These are phyloP conservation scores for Clamator glandarius DNA, from an alignment of 2,797 vertebrate species.

Conservation along the genomic window DNA sequence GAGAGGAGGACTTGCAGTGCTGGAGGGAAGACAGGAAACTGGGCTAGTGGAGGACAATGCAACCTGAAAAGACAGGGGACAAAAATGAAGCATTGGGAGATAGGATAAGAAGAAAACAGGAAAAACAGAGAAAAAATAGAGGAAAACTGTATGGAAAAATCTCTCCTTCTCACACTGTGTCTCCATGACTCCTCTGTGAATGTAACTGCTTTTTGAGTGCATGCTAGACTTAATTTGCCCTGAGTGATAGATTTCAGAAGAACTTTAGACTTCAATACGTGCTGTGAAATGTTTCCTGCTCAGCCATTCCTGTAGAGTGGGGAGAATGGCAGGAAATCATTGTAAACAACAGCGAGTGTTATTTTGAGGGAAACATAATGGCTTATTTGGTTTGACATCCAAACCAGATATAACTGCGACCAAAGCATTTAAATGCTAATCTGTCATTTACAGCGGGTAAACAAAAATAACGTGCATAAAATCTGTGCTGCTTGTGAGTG, in stretches of 20 bases:
- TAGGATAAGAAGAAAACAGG: not conserved
- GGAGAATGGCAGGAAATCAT: conserved; percentile 53
- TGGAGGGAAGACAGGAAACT: not conserved
- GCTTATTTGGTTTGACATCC: conserved; percentile 62
- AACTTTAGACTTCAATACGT: conserved; percentile 38
- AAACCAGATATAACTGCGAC: conserved; percentile 46
- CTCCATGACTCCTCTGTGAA: not conserved
- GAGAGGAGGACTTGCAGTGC: not conserved
- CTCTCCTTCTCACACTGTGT: not conserved
- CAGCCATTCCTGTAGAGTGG: not conserved
- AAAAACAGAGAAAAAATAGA: not conserved
- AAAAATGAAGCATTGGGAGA: not conserved
- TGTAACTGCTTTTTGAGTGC: not conserved
- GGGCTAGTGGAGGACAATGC: not conserved
- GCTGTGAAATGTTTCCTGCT: conserved; percentile 45
- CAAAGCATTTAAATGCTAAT: conserved; percentile 68
- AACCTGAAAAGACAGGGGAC: not conserved
- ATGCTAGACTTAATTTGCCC: conserved; percentile 2
- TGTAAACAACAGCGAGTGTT: conserved; percentile 12
- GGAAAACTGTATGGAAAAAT: not conserved
- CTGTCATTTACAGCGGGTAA: conserved; percentile 64
- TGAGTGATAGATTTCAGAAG: conserved; percentile 50
- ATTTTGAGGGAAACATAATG: conserved; percentile 55
- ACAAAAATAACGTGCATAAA: conserved; percentile 44
- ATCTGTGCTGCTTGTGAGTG: not conserved